Evolutionary conservation across 2,113 vertebrate species (phyloP).

Genomic region (Dolichallabes microphthalmus): DNA sequence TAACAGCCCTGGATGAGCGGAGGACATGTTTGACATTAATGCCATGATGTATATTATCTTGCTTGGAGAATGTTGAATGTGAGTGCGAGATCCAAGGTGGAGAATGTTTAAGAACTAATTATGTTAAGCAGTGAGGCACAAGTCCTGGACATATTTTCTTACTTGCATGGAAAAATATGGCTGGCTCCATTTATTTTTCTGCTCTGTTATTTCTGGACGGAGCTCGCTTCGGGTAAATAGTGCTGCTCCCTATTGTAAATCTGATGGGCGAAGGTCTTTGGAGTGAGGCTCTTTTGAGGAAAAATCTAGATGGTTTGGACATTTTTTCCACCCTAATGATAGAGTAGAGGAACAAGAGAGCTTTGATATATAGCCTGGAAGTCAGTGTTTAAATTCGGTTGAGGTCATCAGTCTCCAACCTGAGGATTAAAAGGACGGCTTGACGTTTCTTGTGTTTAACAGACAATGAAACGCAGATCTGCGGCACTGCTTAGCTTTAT

Average conservation of each 20-base stretch:
- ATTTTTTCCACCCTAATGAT: conserved; percentile 74
- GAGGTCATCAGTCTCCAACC: conserved; percentile 68
- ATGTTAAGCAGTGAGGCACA: conserved; percentile 73
- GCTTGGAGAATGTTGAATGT: conserved; percentile 68
- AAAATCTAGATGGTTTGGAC: conserved; percentile 75
- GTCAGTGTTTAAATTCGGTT: conserved; percentile 77
- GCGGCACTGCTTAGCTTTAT: not conserved
- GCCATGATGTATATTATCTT: conserved; percentile 74
- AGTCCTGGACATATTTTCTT: conserved; percentile 75
- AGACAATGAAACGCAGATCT: conserved; percentile 38
- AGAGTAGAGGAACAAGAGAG: conserved; percentile 72
- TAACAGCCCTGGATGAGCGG: conserved; percentile 65
- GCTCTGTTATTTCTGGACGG: conserved; percentile 79
- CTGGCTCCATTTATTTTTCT: conserved; percentile 78
- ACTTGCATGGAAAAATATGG: conserved; percentile 77
- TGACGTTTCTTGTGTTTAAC: conserved; percentile 41
- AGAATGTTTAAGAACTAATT: conserved; percentile 79
- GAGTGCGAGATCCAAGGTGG: conserved; percentile 71
- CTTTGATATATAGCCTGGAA: conserved; percentile 77
- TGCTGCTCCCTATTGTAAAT: conserved; percentile 76
- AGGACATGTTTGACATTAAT: conserved; percentile 79
- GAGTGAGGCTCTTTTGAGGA: conserved; percentile 75
- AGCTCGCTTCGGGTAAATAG: conserved; percentile 72
- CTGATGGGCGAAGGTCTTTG: conserved; percentile 76
- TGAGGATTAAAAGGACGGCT: conserved; percentile 19